Evolutionary conservation across 2,888 invertebrate genomes (phyloP).

Genomic region (Sinelater perroti): DNA sequence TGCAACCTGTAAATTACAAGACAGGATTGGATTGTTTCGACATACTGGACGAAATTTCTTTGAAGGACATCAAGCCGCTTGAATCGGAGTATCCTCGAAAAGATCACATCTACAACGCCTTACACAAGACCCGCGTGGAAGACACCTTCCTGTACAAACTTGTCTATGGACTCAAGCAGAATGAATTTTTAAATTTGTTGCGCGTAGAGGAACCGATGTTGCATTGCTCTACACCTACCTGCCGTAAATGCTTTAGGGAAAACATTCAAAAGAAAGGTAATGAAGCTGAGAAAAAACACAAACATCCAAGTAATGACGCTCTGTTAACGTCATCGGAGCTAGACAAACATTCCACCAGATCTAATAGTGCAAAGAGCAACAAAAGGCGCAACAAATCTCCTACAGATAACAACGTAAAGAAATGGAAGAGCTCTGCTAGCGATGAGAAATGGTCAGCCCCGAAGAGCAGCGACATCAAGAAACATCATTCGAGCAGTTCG

Average conservation of each 20-base stretch:
- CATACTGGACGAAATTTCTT: conserved; percentile 42
- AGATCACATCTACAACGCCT: conserved; percentile 17
- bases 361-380: too few relatives aligned
- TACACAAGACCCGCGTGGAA: conserved; percentile 5
- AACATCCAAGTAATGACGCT: not conserved
- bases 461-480: not conserved
- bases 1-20: conserved; percentile 1
- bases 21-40: conserved; percentile 39
- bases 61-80: conserved; percentile 42
- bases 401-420: too few relatives aligned
- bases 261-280: not conserved
- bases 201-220: conserved; percentile 8
- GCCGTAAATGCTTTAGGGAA: not conserved
- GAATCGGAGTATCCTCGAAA: conserved; percentile 46
- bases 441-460: not conserved
- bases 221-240: not conserved
- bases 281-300: not conserved
- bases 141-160: conserved; percentile 26
- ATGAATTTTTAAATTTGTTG: conserved; percentile 12
- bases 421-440: not conserved
- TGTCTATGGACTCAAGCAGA: conserved; percentile 11
- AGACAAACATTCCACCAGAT: too few relatives aligned
- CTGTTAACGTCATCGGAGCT: too few relatives aligned
- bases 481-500: too few relatives aligned
- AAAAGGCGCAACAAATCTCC: too few relatives aligned